Base-by-base conservation (phyloP, 35 echinoderm and acorn worm species). In the Apostichopus japonicus region DNA sequence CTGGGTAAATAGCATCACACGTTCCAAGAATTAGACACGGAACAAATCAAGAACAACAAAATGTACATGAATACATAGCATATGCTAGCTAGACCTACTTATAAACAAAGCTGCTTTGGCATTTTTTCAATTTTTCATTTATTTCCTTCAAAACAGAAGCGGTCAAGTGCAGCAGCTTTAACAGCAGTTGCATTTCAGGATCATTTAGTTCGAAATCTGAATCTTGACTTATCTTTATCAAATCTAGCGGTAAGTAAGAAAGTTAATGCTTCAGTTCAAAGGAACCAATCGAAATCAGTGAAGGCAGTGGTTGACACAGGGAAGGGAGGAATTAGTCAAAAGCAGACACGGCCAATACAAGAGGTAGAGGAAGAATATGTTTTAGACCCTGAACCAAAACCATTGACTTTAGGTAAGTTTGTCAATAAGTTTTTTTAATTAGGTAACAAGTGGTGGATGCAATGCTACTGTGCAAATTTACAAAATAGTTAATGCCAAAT, bases 161-260 rank as follows among this genome's bases (percentile, higher is more conserved):
- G 63, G 19, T 67, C 63, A 67, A 67, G 63, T 67, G 11, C 63
- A 67, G 63, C 94, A 71, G 92, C 94, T 8, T 84, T 98, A 24
- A 77, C 96, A 88, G 96, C 96, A 33, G 94, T 98, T 7, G 96
- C 96, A 17, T 92, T 98, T 53, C 96, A 98, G 91, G 96, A 98
- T 80, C 96, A 98, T 82, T 54, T 95, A 62, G 86, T 87, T 58
- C 79, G 87, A 16, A 87, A 87, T 22, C 56, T 87, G n/a, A 95
- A 92, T 57, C 93, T 96, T 8, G 94, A 94, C 23, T 92, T 98
- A 22, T 90, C 92, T n/a, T 92, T 94, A 80, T 93, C 94, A 56
- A 77, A 93, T 13, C 93, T 86, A 44, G 33, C 2, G 4, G 33
- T 44, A 44, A 44, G 33, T 44, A 44, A 44, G 33, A 90, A 94